Percentiles rank a stretch among this genome's conserved stretches.
Evolutionary conservation across 2,797 vertebrate species (phyloP).

Genomic region (Aythya fuligula): DNA sequence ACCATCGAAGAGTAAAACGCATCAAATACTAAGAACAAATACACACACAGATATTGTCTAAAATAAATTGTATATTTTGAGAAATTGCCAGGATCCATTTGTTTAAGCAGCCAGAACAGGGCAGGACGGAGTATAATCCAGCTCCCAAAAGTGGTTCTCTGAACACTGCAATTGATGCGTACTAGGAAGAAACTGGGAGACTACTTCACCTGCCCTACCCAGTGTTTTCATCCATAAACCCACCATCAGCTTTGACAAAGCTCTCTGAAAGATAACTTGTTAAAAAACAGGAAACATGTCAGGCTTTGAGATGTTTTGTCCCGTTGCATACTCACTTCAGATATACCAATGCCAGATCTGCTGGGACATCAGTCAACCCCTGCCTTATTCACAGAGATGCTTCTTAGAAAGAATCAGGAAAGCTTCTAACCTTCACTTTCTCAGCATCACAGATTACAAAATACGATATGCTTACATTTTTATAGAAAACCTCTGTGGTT

Average conservation of each 20-base stretch:
- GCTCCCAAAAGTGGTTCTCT: background rate
- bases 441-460: background rate
- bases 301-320: background rate
- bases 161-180: accelerated
- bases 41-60: background rate
- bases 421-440: background rate
- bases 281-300: background rate
- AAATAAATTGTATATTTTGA: background rate
- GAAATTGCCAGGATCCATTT: background rate
- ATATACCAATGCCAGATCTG: background rate
- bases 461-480: background rate
- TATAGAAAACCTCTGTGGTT: background rate
- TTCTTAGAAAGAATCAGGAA: background rate
- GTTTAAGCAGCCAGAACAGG: background rate
- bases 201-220: background rate
- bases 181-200: background rate
- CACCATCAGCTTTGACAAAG: background rate
- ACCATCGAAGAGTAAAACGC: background rate
- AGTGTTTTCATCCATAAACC: background rate
- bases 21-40: background rate
- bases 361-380: background rate
- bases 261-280: background rate
- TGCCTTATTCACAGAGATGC: background rate
- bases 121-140: background rate
- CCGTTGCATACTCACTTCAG: background rate